phyloP scores from a whole-genome alignment of 2,113 vertebrate species.

The Lophochroa leadbeateri region DNA sequence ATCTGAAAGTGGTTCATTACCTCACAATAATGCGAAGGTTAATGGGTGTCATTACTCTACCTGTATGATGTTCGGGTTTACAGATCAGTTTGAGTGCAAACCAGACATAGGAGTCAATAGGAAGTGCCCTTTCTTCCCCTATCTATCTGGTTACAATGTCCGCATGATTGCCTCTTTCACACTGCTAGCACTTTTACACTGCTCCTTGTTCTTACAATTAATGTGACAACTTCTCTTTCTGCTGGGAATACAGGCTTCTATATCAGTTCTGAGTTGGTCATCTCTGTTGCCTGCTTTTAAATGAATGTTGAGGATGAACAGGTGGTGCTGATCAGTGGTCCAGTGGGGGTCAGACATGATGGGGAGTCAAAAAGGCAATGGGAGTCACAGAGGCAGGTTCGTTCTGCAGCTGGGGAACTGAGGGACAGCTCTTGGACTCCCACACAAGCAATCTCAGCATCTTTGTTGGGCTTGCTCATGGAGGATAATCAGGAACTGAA shows the following conservation, averaged over 20 bases:
- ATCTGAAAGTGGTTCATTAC: conserved; percentile 10
- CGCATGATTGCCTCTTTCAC: not conserved
- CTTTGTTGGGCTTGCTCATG: not conserved
- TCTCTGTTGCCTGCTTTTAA: not conserved
- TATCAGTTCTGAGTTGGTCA: not conserved
- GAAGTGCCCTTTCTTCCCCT: not conserved
- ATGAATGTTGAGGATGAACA: not conserved
- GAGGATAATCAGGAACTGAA: not conserved
- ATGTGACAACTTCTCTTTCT: not conserved
- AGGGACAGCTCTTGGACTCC: not conserved
- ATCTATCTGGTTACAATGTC: not conserved
- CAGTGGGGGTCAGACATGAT: not conserved
- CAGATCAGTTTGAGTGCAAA: not conserved
- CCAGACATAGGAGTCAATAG: not conserved
- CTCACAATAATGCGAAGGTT: conserved; percentile 3
- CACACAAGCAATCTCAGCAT: not conserved
- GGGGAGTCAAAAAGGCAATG: fast-evolving
- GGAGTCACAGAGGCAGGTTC: not conserved
- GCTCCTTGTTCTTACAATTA: not conserved
- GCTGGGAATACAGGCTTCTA: not conserved
- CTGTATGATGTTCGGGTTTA: not conserved
- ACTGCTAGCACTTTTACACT: not conserved
- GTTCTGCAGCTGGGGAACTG: not conserved
- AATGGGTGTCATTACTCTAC: not conserved
- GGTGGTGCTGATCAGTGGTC: not conserved